Conservation (phyloP, 2,888 invertebrate genomes). For the Exocentrus adspersus region DNA sequence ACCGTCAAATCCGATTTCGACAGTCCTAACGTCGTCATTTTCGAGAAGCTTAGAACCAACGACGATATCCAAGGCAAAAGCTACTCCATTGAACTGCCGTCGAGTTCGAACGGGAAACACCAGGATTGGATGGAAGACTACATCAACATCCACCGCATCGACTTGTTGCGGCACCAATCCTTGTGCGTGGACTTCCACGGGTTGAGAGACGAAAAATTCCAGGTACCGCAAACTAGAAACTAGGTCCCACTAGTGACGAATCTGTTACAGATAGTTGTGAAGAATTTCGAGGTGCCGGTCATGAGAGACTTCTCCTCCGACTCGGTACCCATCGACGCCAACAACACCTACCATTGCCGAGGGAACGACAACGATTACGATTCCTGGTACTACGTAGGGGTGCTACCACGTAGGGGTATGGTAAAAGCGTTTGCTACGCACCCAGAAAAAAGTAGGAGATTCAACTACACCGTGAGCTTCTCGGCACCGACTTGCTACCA, state of each 20-base stretch:
- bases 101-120: neutral
- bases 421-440: too few species aligned
- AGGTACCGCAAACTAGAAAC: too few species aligned
- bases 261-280: slow-evolving; percentile 11
- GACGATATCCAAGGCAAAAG: neutral
- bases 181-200: slow-evolving; percentile 2
- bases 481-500: neutral
- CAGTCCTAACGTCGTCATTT: neutral
- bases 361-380: slow-evolving; percentile 13
- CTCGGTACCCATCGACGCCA: neutral
- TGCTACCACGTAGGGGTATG: slow-evolving; percentile 14
- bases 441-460: neutral
- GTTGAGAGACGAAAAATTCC: neutral
- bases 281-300: slow-evolving; percentile 2
- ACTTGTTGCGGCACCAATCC: neutral
- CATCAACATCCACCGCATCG: slow-evolving; percentile 4
- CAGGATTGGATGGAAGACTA: neutral
- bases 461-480: neutral
- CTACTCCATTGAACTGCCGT: neutral
- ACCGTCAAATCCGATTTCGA: neutral
- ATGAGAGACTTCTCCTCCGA: neutral
- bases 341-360: neutral
- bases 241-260: too few species aligned
- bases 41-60: neutral
- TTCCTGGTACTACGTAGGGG: slow-evolving; percentile 8